Base-by-base conservation (phyloP, 92 coral and sea anemone genomes). In the Siderastrea radians region DNA sequence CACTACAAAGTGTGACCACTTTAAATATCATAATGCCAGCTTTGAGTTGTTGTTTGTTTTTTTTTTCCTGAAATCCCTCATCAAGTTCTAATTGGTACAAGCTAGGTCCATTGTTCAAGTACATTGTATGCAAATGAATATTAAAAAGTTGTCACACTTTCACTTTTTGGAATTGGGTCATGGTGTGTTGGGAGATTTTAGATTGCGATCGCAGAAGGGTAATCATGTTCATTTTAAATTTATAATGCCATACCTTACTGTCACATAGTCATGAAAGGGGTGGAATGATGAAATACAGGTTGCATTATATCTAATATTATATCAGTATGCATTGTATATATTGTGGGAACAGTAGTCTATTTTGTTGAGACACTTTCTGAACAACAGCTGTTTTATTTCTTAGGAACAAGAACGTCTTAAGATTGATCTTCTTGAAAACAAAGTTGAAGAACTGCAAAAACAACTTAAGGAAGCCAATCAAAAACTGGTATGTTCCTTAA, bases 381-480 rank as follows among this genome's bases (percentile, higher is more conserved):
- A 14, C 7, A 43, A 67, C 16, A 75, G 6, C 59, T 60, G 53
- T 72, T 46, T 48, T 73, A 13, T 43, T 54, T 79, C 95, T 81
- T 91, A 98, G 99, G 99, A 95, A 82, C 96, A 92, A 87, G 98
- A 98, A 61, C 91, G 92, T 60, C 91, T 82, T 79, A 98, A 98
- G 79, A 92, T 92, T 67, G 94, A 94, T 79, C 93, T 95, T 53
- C 95, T 98, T 79, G 90, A 92, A 74, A 93, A 90, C 81, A 84
- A 93, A 73, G 96, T 98, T 78, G 94, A 90, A 71, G 96, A 92
- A 77, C 93, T 94, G 74, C 90, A 98, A 78, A 92, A 87, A 74
- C 96, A 91, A 81, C 68, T 98, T 57, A 96, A 95, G n/a, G 99
- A 94, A 71, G 95, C 96, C 72, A 94, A 96, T 63, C 99, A 98